phyloP scores from a whole-genome alignment of 2,113 vertebrate species.

The Notarius quadriscutis region DNA sequence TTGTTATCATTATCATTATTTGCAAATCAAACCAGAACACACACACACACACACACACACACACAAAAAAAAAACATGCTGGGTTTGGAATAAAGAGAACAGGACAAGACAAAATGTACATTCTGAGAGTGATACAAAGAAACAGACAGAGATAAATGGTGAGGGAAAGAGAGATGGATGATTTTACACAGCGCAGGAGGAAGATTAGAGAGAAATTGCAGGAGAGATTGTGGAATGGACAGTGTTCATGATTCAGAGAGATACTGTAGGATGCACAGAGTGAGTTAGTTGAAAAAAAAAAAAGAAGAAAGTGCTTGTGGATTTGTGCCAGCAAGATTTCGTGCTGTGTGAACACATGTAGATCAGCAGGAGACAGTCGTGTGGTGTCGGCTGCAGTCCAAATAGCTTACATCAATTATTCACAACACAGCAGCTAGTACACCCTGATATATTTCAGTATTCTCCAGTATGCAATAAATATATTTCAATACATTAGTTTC shows the following conservation, averaged over 20 bases:
- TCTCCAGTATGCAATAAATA: not conserved
- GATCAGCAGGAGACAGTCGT: slow-evolving; percentile 74
- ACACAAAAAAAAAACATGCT: slow-evolving; percentile 17
- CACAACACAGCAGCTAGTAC: slow-evolving; percentile 67
- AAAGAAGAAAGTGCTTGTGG: slow-evolving; percentile 12
- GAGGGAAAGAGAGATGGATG: slow-evolving; percentile 51
- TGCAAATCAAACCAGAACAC: not conserved
- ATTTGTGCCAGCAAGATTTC: slow-evolving; percentile 60
- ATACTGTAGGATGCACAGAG: slow-evolving; percentile 8
- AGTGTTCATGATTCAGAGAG: slow-evolving; percentile 41
- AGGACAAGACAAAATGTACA: slow-evolving; percentile 47
- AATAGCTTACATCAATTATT: slow-evolving; percentile 76
- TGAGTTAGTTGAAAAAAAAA: slow-evolving; percentile 11
- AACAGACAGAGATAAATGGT: slow-evolving; percentile 58
- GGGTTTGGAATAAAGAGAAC: slow-evolving; percentile 37
- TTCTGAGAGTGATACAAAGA: slow-evolving; percentile 61
- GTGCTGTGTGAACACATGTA: slow-evolving; percentile 80
- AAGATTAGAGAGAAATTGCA: slow-evolving; percentile 58
- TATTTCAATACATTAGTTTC: not conserved
- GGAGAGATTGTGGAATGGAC: slow-evolving; percentile 46
- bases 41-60: no score
- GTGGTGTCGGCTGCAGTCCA: slow-evolving; percentile 71
- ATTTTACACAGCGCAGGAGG: slow-evolving; percentile 50
- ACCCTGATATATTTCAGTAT: slow-evolving; percentile 37
- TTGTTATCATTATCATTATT: slow-evolving; percentile 5